A percentile compares a stretch with the other conserved stretches of the same genome.
phyloP scores from a whole-genome alignment of 2,797 vertebrate species.

The Mus spretus region DNA sequence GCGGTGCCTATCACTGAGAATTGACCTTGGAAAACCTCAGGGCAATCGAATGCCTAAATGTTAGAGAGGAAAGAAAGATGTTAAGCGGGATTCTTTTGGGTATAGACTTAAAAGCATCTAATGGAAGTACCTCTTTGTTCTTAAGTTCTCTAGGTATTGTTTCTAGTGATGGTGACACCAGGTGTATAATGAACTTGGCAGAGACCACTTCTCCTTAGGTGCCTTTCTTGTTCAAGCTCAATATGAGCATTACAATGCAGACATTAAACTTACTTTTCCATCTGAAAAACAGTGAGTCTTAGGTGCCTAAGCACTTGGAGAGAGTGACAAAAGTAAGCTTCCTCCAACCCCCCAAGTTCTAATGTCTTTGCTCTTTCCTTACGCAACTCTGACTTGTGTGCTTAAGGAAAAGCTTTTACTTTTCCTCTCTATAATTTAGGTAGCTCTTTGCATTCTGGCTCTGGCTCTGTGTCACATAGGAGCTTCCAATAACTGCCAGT shows the following conservation, averaged over 20 bases:
- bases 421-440: slow-evolving; percentile 80
- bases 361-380: background rate
- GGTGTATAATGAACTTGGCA: background rate
- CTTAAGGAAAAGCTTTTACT: slow-evolving; percentile 70
- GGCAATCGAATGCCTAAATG: slow-evolving; percentile 11
- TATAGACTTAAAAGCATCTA: background rate
- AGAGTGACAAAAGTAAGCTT: background rate
- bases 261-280: background rate
- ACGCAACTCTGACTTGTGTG: background rate
- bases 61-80: slow-evolving; percentile 24
- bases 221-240: background rate
- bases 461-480: slow-evolving; percentile 84
- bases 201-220: background rate
- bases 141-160: slow-evolving; percentile 2
- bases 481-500: slow-evolving; percentile 85
- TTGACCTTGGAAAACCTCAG: slow-evolving; percentile 2
- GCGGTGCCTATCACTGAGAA: background rate
- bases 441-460: slow-evolving; percentile 85
- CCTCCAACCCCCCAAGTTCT: background rate
- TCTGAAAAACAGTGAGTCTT: background rate
- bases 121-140: background rate
- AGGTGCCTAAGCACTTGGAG: slow-evolving; percentile 10
- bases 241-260: background rate
- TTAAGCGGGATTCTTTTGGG: background rate
- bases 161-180: background rate